phyloP scores from a whole-genome alignment of 2,113 vertebrate genomes.

The Salvator merianae region DNA sequence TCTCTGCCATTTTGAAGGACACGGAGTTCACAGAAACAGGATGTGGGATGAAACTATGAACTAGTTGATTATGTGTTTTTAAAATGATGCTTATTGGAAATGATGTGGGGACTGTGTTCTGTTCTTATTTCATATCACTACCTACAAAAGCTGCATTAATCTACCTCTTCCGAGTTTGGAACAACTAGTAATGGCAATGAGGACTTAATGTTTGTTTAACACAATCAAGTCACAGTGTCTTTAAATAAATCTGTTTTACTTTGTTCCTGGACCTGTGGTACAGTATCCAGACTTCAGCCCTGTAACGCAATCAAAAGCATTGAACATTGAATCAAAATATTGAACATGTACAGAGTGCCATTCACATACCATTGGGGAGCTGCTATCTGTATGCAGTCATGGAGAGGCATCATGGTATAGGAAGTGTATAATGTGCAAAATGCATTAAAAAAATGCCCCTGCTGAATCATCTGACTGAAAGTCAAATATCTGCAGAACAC shows the following conservation, averaged over 20 bases:
- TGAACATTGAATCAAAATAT: too few relatives aligned
- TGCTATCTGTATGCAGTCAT: background rate
- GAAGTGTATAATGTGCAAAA: background rate
- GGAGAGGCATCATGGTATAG: background rate
- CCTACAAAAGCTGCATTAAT: background rate
- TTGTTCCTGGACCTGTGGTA: background rate
- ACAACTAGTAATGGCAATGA: background rate
- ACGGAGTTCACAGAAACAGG: background rate
- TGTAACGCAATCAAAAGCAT: background rate
- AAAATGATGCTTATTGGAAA: background rate
- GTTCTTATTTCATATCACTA: background rate
- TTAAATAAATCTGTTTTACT: background rate
- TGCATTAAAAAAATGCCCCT: too few relatives aligned
- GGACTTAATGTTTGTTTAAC: background rate
- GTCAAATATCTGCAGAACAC: too few relatives aligned
- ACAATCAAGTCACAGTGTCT: background rate
- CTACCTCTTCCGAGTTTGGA: background rate
- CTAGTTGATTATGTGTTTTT: background rate
- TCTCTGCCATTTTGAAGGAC: background rate
- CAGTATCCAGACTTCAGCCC: background rate
- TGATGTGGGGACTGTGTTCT: background rate
- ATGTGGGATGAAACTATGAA: background rate
- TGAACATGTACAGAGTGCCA: background rate
- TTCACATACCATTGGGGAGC: too few relatives aligned
- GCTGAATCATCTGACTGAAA: too few relatives aligned